Conservation (phyloP, 2,113 vertebrate genomes). For the Chamaetylas fuelleborni region DNA sequence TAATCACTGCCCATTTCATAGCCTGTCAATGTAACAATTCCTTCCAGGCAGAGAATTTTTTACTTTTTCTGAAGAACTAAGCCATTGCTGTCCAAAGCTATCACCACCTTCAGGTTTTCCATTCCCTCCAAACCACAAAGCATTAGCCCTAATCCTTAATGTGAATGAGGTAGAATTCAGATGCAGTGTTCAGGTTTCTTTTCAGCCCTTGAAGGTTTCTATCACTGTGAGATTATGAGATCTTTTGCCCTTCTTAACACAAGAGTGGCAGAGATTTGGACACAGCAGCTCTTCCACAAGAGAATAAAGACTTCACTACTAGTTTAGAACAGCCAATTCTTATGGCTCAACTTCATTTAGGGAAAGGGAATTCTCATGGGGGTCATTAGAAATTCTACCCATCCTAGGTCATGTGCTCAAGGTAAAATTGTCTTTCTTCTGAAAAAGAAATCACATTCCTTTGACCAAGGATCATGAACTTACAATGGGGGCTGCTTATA, state of each 20-base stretch:
- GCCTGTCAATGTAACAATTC: not conserved
- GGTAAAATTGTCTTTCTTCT: not conserved
- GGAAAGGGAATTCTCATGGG: not conserved
- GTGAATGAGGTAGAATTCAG: not conserved
- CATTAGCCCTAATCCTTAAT: not conserved
- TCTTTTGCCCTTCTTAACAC: not conserved
- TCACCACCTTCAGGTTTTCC: not conserved
- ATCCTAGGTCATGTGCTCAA: not conserved
- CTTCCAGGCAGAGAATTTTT: not conserved
- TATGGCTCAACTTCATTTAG: not conserved
- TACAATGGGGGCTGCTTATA: not conserved
- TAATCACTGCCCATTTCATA: not conserved
- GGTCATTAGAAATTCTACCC: not conserved
- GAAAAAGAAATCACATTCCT: not conserved
- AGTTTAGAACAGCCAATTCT: not conserved
- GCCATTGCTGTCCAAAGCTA: not conserved
- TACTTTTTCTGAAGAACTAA: not conserved
- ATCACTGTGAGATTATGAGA: not conserved
- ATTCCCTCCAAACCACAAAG: not conserved
- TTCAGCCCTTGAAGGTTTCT: not conserved
- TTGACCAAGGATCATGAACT: fast-evolving
- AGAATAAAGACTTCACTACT: not conserved
- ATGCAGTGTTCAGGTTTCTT: not conserved
- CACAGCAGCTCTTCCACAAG: not conserved
- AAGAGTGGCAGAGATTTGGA: not conserved